Evolutionary conservation across 2,888 invertebrate genomes (phyloP), one percentile per base, ranked within the genome.

Genomic region (Caenorhabditis drosophilae): DNA sequence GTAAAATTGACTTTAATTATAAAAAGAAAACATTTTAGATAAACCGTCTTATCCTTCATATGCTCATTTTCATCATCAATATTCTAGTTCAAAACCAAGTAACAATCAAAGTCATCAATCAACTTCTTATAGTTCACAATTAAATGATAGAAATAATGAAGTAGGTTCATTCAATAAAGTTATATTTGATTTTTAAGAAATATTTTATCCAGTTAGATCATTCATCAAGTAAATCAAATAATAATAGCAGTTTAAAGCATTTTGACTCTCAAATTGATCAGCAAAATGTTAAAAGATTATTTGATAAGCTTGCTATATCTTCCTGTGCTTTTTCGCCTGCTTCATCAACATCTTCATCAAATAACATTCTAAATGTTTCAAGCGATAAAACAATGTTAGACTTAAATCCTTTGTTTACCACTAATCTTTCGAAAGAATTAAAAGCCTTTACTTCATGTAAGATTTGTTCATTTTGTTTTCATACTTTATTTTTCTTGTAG

Each of bases 1-100:
- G n/a, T n/a, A n/a, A n/a, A n/a, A n/a, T n/a, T n/a, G n/a, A n/a
- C n/a, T n/a, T n/a, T n/a, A n/a, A n/a, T n/a, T n/a, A n/a, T n/a
- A n/a, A n/a, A n/a, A n/a, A n/a, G n/a, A n/a, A n/a, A n/a, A n/a
- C n/a, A 6, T 31, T 31, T 36, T n/a, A 12, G 44, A 3, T 16
- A 27, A 27, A 27, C 44, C 44, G 16, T 7, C n/a, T 44, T 64
- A 47, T 26, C 58, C 58, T 11, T 64, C 64, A 1, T 64, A 64
- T 35, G 34, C 64, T 6, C 58, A 58, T 15, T 64, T 64, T 36
- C 64, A 64, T 53, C 64, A 64, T 36, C 64, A 64, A 23, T 64
- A 58, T 31, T 34, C 63, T 3, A 42, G 46, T 18, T 25, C 47
- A 2, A 58, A 54, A 15, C 31, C 27, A 4, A n/a, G 23, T n/a